Evolutionary conservation across 2,797 vertebrate species (phyloP).

Genomic region (Odontamblyopus rebecca): DNA sequence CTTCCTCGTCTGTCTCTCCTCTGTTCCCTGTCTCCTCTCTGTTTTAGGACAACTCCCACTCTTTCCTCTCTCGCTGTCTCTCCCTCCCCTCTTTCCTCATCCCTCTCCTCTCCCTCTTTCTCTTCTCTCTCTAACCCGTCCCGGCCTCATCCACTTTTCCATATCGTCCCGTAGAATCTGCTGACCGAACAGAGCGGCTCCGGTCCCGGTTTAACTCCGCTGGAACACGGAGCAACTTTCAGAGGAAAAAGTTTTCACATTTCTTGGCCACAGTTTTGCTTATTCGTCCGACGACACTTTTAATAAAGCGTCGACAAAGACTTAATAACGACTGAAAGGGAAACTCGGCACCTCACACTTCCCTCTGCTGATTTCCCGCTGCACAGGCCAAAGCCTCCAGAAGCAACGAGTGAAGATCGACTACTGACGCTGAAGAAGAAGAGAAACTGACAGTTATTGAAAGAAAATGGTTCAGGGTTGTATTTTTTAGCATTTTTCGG

Average conservation of each 20-base stretch:
- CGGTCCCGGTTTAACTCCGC: neutral
- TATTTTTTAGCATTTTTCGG: too few species aligned
- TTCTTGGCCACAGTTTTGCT: neutral
- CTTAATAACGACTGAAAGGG: too few species aligned
- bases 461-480: too few species aligned
- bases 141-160: constrained; percentile 8
- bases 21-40: too few species aligned
- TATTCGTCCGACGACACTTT: too few species aligned
- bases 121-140: neutral
- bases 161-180: constrained; percentile 28
- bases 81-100: neutral
- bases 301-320: too few species aligned
- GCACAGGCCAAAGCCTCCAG: too few species aligned
- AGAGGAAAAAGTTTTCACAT: neutral
- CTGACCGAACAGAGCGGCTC: constrained; percentile 20
- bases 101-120: constrained; percentile 7
- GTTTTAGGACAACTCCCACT: constrained; percentile 10
- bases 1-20: constrained; percentile 6
- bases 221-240: neutral
- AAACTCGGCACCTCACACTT: too few species aligned
- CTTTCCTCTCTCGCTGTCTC: constrained; percentile 19
- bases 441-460: too few species aligned
- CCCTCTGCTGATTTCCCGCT: too few species aligned
- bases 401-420: too few species aligned
- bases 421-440: too few species aligned